Evolutionary conservation across 2,888 invertebrate species (phyloP).

Genomic region (Patella depressa): DNA sequence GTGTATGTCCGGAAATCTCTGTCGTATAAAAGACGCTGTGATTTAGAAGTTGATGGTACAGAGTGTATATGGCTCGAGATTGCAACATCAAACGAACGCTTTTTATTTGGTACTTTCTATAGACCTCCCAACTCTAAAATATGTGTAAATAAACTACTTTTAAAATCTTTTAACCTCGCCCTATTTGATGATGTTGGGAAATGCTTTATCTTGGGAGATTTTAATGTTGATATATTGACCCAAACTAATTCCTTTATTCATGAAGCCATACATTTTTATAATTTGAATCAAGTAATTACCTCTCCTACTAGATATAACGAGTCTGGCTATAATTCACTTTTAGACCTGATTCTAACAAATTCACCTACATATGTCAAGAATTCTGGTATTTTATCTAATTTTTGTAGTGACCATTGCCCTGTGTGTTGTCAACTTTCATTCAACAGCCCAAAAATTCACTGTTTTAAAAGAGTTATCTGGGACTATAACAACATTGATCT

Average conservation of each 20-base stretch:
- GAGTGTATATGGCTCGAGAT: conserved; percentile 3
- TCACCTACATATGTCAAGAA: not conserved
- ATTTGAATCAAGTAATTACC: not conserved
- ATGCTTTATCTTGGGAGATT: conserved; percentile 9
- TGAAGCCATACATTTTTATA: not conserved
- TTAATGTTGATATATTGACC: not conserved
- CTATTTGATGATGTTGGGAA: not conserved
- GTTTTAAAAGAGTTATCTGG: not conserved
- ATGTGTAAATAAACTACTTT: not conserved
- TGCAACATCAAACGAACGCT: not conserved
- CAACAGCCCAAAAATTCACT: not conserved
- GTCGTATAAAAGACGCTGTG: not conserved
- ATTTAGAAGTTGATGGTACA: not conserved
- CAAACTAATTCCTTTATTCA: conserved; percentile 9
- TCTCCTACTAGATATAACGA: conserved; percentile 2
- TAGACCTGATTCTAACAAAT: not conserved
- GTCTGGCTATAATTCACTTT: not conserved
- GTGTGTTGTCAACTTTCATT: not conserved
- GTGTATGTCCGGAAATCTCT: not conserved
- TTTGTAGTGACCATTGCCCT: conserved; percentile 3
- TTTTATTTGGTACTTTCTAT: conserved; percentile 3
- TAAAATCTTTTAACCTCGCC: not conserved
- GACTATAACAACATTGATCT: not conserved
- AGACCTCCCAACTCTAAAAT: not conserved
- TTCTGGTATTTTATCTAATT: not conserved